Percentiles rank a stretch among this genome's conserved stretches.
Evolutionary conservation across 2,888 invertebrate species (phyloP).

Genomic region (Seladonia tumulorum): DNA sequence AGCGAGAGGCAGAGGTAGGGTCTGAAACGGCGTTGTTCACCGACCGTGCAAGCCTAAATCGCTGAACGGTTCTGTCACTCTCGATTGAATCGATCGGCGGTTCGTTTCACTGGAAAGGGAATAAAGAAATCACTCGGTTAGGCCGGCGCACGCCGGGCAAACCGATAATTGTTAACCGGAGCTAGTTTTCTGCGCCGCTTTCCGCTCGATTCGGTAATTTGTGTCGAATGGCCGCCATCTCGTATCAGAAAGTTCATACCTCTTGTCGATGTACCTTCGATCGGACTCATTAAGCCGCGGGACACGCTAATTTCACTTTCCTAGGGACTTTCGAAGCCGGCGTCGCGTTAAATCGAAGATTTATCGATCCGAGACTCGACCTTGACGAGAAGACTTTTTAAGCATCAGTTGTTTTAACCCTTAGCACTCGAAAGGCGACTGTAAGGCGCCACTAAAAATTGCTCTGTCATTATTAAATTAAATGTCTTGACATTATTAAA

Average conservation of each 20-base stretch:
- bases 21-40: slow-evolving; percentile 73
- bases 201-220: slow-evolving; percentile 46
- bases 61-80: slow-evolving; percentile 66
- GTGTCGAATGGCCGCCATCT: slow-evolving; percentile 17
- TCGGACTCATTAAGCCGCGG: background rate
- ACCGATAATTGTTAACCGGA: slow-evolving; percentile 22
- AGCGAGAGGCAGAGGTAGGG: slow-evolving; percentile 84
- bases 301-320: slow-evolving; percentile 37
- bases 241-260: slow-evolving; percentile 4
- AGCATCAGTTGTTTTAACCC: background rate
- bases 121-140: slow-evolving; percentile 46
- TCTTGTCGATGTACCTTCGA: slow-evolving; percentile 5
- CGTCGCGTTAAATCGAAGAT: background rate
- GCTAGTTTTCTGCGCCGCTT: slow-evolving; percentile 36
- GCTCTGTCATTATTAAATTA: too few relatives aligned
- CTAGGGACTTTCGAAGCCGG: slow-evolving; percentile 25
- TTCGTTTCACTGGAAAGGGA: slow-evolving; percentile 61
- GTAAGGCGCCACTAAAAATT: too few relatives aligned
- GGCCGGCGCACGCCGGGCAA: background rate
- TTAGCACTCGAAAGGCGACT: too few relatives aligned
- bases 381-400: background rate
- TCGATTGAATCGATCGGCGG: slow-evolving; percentile 62
- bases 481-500: too few relatives aligned
- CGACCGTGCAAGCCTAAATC: slow-evolving; percentile 60
- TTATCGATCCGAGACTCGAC: background rate